Percentiles rank a stretch among this genome's conserved stretches.
phyloP scores from a whole-genome alignment of 2,888 invertebrate genomes.

The Melanostoma scalare region DNA sequence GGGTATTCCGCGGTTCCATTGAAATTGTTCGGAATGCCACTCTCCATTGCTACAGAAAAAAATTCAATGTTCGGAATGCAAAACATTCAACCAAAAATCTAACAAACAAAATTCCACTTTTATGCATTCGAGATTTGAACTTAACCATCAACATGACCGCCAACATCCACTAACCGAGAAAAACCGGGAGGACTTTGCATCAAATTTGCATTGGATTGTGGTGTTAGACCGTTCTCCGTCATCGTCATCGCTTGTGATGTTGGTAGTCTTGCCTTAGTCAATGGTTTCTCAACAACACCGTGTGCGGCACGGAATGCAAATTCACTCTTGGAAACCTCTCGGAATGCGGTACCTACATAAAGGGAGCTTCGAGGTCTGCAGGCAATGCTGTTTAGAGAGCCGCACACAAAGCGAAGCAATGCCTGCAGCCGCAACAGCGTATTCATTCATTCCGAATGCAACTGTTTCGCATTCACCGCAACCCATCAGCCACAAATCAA shows the following conservation, averaged over 20 bases:
- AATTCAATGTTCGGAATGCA: conserved; percentile 39
- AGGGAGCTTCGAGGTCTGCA: conserved; percentile 1
- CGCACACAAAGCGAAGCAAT: conserved; percentile 30
- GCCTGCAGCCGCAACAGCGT: conserved; percentile 14
- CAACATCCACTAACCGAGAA: conserved; percentile 8
- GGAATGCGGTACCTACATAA: conserved; percentile 22
- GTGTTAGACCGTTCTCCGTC: conserved; percentile 36
- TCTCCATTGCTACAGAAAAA: neutral
- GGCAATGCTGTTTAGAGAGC: conserved; percentile 27
- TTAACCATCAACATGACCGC: conserved; percentile 22
- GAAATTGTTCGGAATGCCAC: conserved; percentile 9
- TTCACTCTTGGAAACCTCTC: conserved; percentile 34
- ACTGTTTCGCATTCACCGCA: conserved; percentile 65
- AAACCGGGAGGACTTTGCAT: conserved; percentile 18
- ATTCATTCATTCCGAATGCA: conserved; percentile 52
- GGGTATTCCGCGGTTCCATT: neutral
- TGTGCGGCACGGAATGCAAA: conserved; percentile 60
- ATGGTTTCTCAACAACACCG: conserved; percentile 19
- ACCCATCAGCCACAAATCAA: conserved; percentile 70
- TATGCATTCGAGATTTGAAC: conserved; percentile 23
- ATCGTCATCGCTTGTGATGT: conserved; percentile 17
- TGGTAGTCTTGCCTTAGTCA: conserved; percentile 10
- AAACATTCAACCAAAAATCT: conserved; percentile 50
- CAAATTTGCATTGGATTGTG: conserved; percentile 34
- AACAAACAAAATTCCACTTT: conserved; percentile 38